Conservation (phyloP, 64 coral and sea anemone species). For the Cladopsammia gracilis region DNA sequence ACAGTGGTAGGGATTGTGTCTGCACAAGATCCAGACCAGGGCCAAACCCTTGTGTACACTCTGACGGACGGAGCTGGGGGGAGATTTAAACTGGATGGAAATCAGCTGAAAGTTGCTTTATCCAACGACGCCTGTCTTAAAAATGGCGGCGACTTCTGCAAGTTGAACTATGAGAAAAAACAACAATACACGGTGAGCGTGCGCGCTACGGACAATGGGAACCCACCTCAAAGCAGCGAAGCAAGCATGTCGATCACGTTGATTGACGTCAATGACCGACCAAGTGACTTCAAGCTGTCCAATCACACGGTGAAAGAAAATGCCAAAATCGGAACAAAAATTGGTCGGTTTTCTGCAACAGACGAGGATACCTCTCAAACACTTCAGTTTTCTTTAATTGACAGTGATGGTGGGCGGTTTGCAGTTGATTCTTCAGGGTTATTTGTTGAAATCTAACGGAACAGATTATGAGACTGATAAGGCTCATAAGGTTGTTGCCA, state of each 20-base stretch:
- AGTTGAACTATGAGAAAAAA: conserved; percentile 85
- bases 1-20: conserved; percentile 61
- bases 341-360: conserved; percentile 72
- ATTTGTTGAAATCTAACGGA: conserved; percentile 80
- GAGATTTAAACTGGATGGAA: conserved; percentile 62
- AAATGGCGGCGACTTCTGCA: conserved; percentile 70
- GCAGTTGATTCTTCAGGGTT: conserved; percentile 59
- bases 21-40: conserved; percentile 49
- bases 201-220: conserved; percentile 87
- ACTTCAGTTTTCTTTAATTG: conserved; percentile 61
- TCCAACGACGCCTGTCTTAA: conserved; percentile 47
- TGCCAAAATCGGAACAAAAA: conserved; percentile 59
- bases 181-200: conserved; percentile 67
- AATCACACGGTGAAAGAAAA: conserved; percentile 87
- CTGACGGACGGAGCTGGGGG: conserved; percentile 60
- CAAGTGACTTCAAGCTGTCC: conserved; percentile 79
- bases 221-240: conserved; percentile 69
- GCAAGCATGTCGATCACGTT: conserved; percentile 68
- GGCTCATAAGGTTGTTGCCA: conserved; percentile 65
- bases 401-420: conserved; percentile 77
- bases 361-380: conserved; percentile 84
- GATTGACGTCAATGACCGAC: conserved; percentile 89
- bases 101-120: conserved; percentile 56
- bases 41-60: conserved; percentile 48
- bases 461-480: conserved; percentile 87